Percentiles rank a stretch among this genome's conserved stretches.
phyloP scores from a whole-genome alignment of 2,888 invertebrate species.

The Adelphocoris suturalis region DNA sequence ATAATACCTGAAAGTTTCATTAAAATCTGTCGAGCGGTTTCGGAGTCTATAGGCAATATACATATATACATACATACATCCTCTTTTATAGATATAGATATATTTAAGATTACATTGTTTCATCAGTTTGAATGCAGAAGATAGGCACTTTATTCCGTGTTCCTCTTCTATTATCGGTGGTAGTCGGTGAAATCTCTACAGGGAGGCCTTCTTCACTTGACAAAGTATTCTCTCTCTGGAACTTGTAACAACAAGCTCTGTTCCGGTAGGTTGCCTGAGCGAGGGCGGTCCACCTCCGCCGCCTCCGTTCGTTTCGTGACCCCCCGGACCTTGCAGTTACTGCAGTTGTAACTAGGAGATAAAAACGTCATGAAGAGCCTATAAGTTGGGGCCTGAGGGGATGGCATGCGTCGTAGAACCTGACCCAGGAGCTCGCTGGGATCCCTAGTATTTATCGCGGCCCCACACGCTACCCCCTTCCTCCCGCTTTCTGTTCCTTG shows the following conservation, averaged over 20 bases:
- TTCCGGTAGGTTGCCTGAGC: slow-evolving; percentile 36
- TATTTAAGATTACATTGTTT: too few relatives aligned
- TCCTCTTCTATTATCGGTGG: neutral
- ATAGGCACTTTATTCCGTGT: neutral
- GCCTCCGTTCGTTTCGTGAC: neutral
- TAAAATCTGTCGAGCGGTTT: too few relatives aligned
- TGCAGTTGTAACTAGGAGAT: slow-evolving; percentile 46
- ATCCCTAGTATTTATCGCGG: slow-evolving; percentile 30
- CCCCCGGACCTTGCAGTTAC: slow-evolving; percentile 37
- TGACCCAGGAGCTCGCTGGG: neutral
- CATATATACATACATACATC: too few relatives aligned
- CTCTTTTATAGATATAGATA: too few relatives aligned
- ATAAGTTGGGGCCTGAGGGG: neutral
- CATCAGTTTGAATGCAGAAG: too few relatives aligned
- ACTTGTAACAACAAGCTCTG: slow-evolving; percentile 17
- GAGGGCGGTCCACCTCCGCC: neutral
- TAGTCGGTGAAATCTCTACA: neutral
- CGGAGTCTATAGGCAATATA: too few relatives aligned
- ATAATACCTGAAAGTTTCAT: too few relatives aligned
- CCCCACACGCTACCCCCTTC: slow-evolving; percentile 8
- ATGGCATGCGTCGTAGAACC: slow-evolving; percentile 12
- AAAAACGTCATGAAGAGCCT: slow-evolving; percentile 52
- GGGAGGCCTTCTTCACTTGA: neutral
- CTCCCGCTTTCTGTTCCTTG: slow-evolving; percentile 15
- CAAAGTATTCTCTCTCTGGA: slow-evolving; percentile 11